phyloP scores from a whole-genome alignment of 1,140 invertebrate genomes.

The Formica selysi region DNA sequence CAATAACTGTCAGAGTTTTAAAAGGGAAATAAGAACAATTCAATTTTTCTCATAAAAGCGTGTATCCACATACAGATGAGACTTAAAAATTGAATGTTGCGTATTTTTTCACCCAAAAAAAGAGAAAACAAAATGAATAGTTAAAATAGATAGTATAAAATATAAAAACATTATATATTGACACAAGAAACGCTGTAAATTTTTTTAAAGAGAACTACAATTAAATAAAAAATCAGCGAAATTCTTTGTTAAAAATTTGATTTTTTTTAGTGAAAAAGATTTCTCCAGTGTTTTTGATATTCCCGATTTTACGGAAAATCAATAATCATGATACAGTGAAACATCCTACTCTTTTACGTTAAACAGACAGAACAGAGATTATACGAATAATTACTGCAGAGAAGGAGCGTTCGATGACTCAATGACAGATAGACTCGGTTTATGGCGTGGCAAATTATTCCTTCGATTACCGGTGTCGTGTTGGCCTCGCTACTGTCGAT shows the following conservation, averaged over 20 bases:
- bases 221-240: background rate
- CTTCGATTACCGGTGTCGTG: conserved; percentile 38
- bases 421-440: conserved; percentile 23
- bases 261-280: background rate
- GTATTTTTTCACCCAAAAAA: too few relatives aligned
- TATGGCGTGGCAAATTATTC: conserved; percentile 52
- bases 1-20: conserved; percentile 35
- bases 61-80: background rate
- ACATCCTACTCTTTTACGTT: background rate
- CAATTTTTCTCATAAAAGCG: background rate
- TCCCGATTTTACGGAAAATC: background rate
- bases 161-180: background rate
- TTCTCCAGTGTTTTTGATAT: background rate
- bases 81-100: background rate
- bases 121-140: background rate
- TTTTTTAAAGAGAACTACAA: background rate
- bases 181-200: background rate
- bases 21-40: conserved; percentile 26
- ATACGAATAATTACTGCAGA: background rate
- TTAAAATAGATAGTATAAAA: background rate
- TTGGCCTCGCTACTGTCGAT: conserved; percentile 16
- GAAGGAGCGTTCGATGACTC: conserved; percentile 21
- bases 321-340: background rate
- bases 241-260: background rate
- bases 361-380: background rate